Evolutionary conservation across 2,113 vertebrate species (phyloP).

Genomic region (Melanerpes aurifrons): DNA sequence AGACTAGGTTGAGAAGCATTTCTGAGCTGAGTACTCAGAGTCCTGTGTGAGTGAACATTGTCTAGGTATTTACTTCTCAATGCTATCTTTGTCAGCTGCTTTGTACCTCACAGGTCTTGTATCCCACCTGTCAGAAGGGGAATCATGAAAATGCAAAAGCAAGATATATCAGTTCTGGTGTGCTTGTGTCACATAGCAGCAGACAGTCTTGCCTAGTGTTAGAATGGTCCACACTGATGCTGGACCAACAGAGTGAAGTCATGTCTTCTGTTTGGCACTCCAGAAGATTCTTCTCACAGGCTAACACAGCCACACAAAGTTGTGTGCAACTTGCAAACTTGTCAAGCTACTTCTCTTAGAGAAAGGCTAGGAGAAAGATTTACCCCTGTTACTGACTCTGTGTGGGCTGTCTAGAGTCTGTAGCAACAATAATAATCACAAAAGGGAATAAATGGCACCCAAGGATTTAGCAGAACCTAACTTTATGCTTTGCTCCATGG

Average conservation of each 20-base stretch:
- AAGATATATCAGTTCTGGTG: neutral
- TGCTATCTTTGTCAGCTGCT: neutral
- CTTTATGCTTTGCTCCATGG: neutral
- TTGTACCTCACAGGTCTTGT: neutral
- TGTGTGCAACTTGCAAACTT: neutral
- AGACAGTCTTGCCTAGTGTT: neutral
- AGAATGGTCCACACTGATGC: neutral
- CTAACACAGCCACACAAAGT: neutral
- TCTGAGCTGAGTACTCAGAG: neutral
- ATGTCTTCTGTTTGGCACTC: neutral
- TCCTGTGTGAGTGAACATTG: accelerated
- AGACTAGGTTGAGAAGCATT: neutral
- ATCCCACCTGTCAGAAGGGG: neutral
- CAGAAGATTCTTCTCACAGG: neutral
- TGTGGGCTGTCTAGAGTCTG: neutral
- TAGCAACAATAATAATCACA: neutral
- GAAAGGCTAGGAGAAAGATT: neutral
- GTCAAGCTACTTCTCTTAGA: neutral
- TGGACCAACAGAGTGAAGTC: neutral
- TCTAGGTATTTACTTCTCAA: neutral
- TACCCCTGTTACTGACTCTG: neutral
- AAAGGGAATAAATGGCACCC: neutral
- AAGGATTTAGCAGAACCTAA: neutral
- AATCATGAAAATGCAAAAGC: neutral
- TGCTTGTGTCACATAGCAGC: neutral